phyloP scores from a whole-genome alignment of 2,797 vertebrate genomes.

The Triplophysa yarkandensis region DNA sequence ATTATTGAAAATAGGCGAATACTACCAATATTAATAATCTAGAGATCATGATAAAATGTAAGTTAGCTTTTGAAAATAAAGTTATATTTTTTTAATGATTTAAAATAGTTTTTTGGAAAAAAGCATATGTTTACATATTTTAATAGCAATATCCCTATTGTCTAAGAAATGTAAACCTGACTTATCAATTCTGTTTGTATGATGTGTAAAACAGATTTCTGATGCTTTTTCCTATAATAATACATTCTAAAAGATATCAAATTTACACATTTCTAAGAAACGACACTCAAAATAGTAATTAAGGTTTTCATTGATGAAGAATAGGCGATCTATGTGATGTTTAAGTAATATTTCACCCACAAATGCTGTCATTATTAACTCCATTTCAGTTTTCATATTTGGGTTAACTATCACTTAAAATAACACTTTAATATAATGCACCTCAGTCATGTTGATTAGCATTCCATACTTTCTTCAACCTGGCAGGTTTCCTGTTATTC shows the following conservation, averaged over 20 bases:
- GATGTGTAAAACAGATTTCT: not conserved
- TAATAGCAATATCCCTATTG: not conserved
- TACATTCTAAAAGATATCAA: conserved; percentile 24
- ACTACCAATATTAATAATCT: too few relatives aligned
- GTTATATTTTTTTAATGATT: too few relatives aligned
- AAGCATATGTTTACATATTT: not conserved
- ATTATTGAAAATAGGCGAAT: too few relatives aligned
- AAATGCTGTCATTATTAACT: too few relatives aligned
- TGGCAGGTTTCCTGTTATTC: conserved; percentile 1
- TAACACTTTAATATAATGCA: conserved; percentile 6
- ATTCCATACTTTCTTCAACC: not conserved
- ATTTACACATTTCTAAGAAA: conserved; percentile 28
- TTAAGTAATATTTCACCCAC: too few relatives aligned
- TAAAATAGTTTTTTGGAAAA: not conserved
- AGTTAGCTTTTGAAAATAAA: too few relatives aligned
- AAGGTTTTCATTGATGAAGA: conserved; percentile 19
- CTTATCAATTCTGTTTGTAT: not conserved
- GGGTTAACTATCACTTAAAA: too few relatives aligned
- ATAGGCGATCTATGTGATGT: not conserved
- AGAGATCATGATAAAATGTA: too few relatives aligned
- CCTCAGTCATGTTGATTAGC: not conserved
- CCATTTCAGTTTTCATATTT: too few relatives aligned
- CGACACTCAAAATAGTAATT: conserved; percentile 22
- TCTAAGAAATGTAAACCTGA: not conserved
- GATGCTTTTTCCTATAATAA: conserved; percentile 7